Evolutionary conservation across 2,797 vertebrate species (phyloP), one percentile per base, ranked within the genome.

Genomic region (Vultur gryphus): DNA sequence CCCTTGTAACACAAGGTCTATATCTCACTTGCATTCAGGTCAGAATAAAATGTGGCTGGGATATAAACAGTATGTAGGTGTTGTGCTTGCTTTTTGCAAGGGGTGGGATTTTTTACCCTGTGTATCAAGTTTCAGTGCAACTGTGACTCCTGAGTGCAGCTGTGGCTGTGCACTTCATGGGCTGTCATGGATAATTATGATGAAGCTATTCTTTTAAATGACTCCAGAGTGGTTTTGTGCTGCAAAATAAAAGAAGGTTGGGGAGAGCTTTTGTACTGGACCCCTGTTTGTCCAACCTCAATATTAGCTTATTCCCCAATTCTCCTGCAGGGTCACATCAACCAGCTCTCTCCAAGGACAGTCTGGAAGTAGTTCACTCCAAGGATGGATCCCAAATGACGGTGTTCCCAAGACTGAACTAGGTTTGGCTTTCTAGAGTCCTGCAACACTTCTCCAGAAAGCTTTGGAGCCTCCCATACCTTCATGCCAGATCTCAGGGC

Each of bases 121-220:
- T 21, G 13, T 28, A 23, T 28, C 23, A 16, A 0, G 1, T 58
- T 78, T 72, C 71, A 44, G 0, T 16, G 20, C 6, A 25, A 29
- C 16, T 6, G 2, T 66, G 46, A 25, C 33, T 65, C 21, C 62
- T 55, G 55, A 61, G 49, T 43, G 29, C 31, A 52, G 14, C 49
- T 29, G 37, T 54, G 31, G 17, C 31, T 58, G 11, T 18, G 24
- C 8, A 14, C 21, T 52, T 44, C 44, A 37, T 7, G 67, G 43
- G 10, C 31, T 80, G 33, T 9, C 44, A 41, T 12, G 41, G 18
- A 11, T 64, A 41, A 80, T 39, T 70, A 14, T 5, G 10, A 33
- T 33, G 21, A 90, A 80, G 9, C 4, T 62, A 6, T 49, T 75
- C 21, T 51, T 81, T 37, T 9, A 55, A 87, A 67, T 26, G 0